These are phyloP conservation scores for Hipparchia semele DNA, from an alignment of 2,888 invertebrate genomes.

Conservation along the genomic window DNA sequence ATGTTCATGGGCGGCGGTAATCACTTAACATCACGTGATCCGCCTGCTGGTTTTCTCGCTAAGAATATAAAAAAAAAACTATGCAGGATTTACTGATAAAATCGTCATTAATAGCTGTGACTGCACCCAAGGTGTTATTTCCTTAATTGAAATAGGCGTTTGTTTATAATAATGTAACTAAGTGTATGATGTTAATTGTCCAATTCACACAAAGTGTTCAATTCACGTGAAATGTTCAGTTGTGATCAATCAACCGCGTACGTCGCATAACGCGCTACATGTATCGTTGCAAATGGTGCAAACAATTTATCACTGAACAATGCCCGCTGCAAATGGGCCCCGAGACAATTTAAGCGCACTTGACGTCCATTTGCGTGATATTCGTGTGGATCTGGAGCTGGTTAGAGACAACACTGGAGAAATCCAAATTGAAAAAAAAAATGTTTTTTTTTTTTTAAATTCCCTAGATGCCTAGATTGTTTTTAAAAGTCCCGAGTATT, in stretches of 20 bases:
- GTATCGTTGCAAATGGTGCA: constrained; percentile 39
- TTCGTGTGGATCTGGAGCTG: constrained; percentile 10
- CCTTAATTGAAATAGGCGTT: too few species aligned
- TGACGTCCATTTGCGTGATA: constrained; percentile 37
- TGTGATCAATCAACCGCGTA: constrained; percentile 36
- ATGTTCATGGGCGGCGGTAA: too few species aligned
- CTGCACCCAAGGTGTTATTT: too few species aligned
- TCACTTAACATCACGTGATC: too few species aligned
- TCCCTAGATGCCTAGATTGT: too few species aligned
- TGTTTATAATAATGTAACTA: too few species aligned
- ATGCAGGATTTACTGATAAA: too few species aligned
- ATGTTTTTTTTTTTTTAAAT: not conserved
- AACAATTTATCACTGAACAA: constrained; percentile 45
- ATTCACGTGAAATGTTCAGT: constrained; percentile 9
- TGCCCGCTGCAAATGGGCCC: constrained; percentile 42
- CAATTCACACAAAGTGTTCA: not conserved
- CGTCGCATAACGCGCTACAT: constrained; percentile 28
- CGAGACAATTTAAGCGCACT: constrained; percentile 43
- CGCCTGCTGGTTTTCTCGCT: too few species aligned
- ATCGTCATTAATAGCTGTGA: too few species aligned
- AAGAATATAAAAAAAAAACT: too few species aligned
- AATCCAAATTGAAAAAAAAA: not conserved
- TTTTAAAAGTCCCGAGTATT: too few species aligned
- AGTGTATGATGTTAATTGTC: too few species aligned
- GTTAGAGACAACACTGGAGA: not conserved